Evolutionary conservation across 30 jellyfish, hydroid and myxozoan species (phyloP).

Genomic region (Calvadosia cruxmelitensis): DNA sequence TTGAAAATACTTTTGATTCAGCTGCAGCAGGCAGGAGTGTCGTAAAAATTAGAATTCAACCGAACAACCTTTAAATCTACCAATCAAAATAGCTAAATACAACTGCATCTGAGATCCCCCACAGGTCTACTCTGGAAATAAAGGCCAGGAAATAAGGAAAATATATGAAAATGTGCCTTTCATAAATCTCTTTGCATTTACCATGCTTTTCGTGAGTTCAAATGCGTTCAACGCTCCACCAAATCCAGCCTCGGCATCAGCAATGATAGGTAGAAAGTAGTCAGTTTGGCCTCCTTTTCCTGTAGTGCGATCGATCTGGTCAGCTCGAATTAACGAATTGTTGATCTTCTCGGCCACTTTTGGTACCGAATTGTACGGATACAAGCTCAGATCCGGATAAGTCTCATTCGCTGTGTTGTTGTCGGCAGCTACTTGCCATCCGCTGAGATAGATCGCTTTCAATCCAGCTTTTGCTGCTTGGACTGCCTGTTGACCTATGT

Average conservation of each 20-base stretch:
- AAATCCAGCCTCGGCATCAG: conserved; percentile 98
- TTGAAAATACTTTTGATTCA: too few relatives aligned
- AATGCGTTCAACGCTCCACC: conserved; percentile 94
- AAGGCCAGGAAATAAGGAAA: too few relatives aligned
- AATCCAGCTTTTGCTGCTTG: conserved; percentile 96
- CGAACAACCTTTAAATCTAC: too few relatives aligned
- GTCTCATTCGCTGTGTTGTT: conserved; percentile 59
- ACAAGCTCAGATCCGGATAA: conserved; percentile 77
- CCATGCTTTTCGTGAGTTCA: conserved; percentile 85
- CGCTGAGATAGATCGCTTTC: conserved; percentile 75
- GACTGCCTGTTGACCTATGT: conserved; percentile 88
- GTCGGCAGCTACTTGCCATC: conserved; percentile 99
- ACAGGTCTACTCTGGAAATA: too few relatives aligned
- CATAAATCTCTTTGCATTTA: conserved; percentile 4
- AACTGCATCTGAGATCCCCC: too few relatives aligned
- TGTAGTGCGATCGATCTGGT: conserved; percentile 74
- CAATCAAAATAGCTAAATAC: too few relatives aligned
- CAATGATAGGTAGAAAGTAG: conserved; percentile 73
- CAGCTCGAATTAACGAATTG: conserved; percentile 91
- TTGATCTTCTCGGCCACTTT: conserved; percentile 67
- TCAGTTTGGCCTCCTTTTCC: conserved; percentile 32
- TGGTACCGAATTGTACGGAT: conserved; percentile 89
- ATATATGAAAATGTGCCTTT: too few relatives aligned
- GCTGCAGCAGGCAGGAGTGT: too few relatives aligned
- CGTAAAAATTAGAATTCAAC: too few relatives aligned